Percentiles rank a stretch among this genome's conserved stretches.
phyloP scores from a whole-genome alignment of 2,888 invertebrate species.

The Mechanitis mazaeus region DNA sequence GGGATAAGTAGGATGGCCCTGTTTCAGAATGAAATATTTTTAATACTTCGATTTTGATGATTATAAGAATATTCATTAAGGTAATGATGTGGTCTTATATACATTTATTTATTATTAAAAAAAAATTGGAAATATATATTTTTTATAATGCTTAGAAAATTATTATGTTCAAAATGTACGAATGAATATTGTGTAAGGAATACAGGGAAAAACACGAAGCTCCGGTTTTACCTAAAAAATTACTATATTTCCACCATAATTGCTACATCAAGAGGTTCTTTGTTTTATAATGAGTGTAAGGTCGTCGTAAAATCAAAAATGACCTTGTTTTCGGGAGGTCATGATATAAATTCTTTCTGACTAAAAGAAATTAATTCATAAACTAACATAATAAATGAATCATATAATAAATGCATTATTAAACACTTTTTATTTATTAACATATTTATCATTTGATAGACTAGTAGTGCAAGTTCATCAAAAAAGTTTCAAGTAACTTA shows the following conservation, averaged over 20 bases:
- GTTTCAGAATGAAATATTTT: constrained; percentile 13
- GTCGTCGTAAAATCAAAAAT: constrained; percentile 11
- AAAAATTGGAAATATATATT: too few species aligned
- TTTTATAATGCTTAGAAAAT: too few species aligned
- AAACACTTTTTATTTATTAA: too few species aligned
- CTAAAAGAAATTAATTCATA: too few species aligned
- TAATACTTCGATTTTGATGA: not conserved
- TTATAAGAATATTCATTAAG: not conserved
- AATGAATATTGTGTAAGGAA: not conserved
- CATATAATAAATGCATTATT: too few species aligned
- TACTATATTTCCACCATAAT: constrained; percentile 14
- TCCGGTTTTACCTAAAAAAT: constrained; percentile 1
- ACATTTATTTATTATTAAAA: not conserved
- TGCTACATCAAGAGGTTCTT: constrained; percentile 13
- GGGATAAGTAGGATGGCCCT: constrained; percentile 22
- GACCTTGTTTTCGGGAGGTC: constrained; percentile 3
- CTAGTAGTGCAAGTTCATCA: too few species aligned
- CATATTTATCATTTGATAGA: too few species aligned
- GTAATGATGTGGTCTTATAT: not conserved
- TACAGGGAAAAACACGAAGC: not conserved
- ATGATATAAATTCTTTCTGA: not conserved
- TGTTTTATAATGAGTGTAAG: constrained; percentile 20
- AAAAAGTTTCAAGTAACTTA: too few species aligned
- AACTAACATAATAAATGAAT: too few species aligned
- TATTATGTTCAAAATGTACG: too few species aligned